Conservation (phyloP, 2,113 vertebrate genomes). For the Nerophis lumbriciformis region DNA sequence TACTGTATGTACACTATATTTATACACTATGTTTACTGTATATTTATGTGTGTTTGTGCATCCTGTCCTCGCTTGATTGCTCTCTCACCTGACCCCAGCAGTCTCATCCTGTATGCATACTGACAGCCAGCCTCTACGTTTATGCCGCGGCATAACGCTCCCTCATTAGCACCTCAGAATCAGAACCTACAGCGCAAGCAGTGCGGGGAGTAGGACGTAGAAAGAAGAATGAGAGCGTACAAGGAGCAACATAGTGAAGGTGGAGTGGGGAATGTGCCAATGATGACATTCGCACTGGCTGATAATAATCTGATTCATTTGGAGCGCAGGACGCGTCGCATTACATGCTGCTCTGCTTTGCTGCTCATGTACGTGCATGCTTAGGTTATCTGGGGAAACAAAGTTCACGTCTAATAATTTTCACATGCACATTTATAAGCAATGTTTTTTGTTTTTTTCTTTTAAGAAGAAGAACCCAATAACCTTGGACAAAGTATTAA, state of each 20-base stretch:
- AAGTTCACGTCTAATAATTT: too few species aligned
- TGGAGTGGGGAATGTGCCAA: conserved; percentile 74
- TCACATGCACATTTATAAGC: too few species aligned
- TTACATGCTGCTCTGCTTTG: conserved; percentile 36
- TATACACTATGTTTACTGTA: conserved; percentile 5
- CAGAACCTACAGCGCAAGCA: conserved; percentile 76
- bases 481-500: too few species aligned
- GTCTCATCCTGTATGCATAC: conserved; percentile 92
- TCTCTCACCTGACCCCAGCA: conserved; percentile 74
- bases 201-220: conserved; percentile 58
- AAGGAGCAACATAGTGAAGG: conserved; percentile 55
- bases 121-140: conserved; percentile 86
- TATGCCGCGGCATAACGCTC: conserved; percentile 90
- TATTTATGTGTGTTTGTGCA: conserved; percentile 13
- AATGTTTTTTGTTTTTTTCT: too few species aligned
- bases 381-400: too few species aligned
- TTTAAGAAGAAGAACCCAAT: too few species aligned
- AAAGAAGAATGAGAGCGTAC: background rate
- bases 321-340: conserved; percentile 71
- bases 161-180: conserved; percentile 90
- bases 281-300: conserved; percentile 85
- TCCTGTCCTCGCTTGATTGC: conserved; percentile 61
- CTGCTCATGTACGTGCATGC: too few species aligned
- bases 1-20: too few species aligned
- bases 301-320: conserved; percentile 93